phyloP scores from a whole-genome alignment of 2,113 vertebrate genomes.

The Rissa tridactyla region DNA sequence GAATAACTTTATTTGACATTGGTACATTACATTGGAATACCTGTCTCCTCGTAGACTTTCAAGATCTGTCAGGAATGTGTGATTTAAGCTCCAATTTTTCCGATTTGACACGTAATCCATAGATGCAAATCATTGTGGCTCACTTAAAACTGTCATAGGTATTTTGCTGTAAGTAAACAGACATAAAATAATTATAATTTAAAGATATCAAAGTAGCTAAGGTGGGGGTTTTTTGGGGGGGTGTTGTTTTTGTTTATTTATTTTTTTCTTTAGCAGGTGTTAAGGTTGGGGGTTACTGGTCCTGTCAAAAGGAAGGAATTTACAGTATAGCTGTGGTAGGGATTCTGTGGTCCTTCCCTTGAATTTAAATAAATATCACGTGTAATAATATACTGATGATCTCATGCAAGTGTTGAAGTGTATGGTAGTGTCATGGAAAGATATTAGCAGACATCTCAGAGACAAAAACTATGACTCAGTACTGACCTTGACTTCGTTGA shows the following conservation, averaged over 20 bases:
- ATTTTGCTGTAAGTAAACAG: constrained; percentile 54
- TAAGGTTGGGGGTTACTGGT: neutral
- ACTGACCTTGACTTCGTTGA: neutral
- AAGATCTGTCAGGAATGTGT: constrained; percentile 24
- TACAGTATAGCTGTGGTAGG: neutral
- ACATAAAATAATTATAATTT: constrained; percentile 48
- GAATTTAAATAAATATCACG: neutral
- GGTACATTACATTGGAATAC: neutral
- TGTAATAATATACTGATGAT: neutral
- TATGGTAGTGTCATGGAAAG: neutral
- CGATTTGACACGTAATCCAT: constrained; percentile 67
- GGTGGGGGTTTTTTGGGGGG: neutral
- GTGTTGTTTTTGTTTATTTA: neutral
- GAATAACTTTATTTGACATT: neutral
- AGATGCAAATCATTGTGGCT: constrained; percentile 59
- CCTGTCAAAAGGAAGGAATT: neutral
- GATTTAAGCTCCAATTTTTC: constrained; percentile 68
- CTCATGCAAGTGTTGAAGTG: neutral
- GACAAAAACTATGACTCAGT: neutral
- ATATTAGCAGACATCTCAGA: neutral
- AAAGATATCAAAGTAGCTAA: neutral
- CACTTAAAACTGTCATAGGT: neutral
- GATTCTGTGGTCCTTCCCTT: neutral
- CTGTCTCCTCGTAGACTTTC: neutral
- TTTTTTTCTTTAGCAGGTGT: neutral